Evolutionary conservation across 2,888 invertebrate genomes (phyloP).

Genomic region (Corbicula japonica): DNA sequence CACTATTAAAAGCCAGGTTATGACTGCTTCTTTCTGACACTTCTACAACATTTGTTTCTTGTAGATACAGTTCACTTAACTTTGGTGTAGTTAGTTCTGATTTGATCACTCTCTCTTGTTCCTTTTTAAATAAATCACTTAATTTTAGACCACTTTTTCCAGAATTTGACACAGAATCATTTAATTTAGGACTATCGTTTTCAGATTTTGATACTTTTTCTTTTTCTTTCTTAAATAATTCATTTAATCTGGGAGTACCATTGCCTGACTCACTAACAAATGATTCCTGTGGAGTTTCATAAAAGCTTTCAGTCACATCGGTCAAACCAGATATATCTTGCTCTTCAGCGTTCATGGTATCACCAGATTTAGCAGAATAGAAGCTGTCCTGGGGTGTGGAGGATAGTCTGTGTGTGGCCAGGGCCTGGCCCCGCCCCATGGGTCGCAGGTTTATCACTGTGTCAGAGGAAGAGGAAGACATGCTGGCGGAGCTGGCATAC

Average conservation of each 20-base stretch:
- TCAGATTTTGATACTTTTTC: not conserved
- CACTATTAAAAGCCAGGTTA: not conserved
- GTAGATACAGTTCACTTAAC: not conserved
- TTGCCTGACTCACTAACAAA: conserved; percentile 11
- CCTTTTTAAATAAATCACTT: no score
- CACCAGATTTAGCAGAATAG: not conserved
- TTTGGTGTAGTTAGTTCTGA: no score
- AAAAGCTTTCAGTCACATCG: conserved; percentile 29
- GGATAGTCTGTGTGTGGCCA: not conserved
- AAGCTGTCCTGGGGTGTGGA: conserved; percentile 11
- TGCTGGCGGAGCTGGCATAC: conserved; percentile 3
- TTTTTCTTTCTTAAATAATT: not conserved
- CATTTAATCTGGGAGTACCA: not conserved
- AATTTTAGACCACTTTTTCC: no score
- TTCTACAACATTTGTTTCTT: not conserved
- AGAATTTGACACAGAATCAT: no score
- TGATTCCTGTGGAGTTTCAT: conserved; percentile 47
- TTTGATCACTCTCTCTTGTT: no score
- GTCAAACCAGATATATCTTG: not conserved
- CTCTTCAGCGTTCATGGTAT: not conserved
- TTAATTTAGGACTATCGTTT: not conserved
- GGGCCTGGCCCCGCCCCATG: conserved; percentile 19
- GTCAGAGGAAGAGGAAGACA: conserved; percentile 21
- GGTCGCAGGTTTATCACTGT: conserved; percentile 34
- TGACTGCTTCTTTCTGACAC: not conserved